These are phyloP conservation scores for Drosophila rellima DNA, from an alignment of 2,888 invertebrate species.

Conservation along the genomic window DNA sequence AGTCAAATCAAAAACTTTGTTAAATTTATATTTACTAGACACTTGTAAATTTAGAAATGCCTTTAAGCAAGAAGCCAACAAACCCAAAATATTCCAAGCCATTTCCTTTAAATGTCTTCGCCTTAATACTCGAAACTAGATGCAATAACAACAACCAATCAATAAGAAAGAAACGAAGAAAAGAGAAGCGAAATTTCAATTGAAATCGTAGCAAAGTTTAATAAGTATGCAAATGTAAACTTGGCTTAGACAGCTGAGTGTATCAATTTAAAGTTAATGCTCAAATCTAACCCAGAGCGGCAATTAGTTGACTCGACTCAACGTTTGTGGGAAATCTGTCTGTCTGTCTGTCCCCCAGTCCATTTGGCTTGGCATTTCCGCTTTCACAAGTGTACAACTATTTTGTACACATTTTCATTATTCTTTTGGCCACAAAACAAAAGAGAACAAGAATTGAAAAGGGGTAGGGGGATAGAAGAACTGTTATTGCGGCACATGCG, in stretches of 20 bases:
- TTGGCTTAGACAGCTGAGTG: conserved; percentile 24
- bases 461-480: neutral
- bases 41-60: neutral
- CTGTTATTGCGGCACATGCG: conserved; percentile 59
- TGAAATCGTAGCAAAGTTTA: conserved; percentile 34
- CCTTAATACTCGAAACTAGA: neutral
- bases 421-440: conserved; percentile 62
- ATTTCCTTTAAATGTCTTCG: neutral
- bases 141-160: conserved; percentile 6
- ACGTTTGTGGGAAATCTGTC: neutral
- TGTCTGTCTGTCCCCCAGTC: conserved; percentile 24
- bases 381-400: conserved; percentile 30
- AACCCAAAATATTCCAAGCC: neutral
- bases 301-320: conserved; percentile 45
- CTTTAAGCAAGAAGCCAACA: neutral
- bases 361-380: conserved; percentile 54
- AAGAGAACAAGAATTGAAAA: conserved; percentile 5
- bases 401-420: conserved; percentile 55
- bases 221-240: conserved; percentile 40
- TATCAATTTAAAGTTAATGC: conserved; percentile 52
- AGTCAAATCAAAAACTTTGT: neutral
- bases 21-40: neutral
- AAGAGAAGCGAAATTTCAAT: conserved; percentile 15
- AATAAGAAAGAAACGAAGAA: neutral
- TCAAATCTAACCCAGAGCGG: conserved; percentile 45